phyloP scores from a whole-genome alignment of 2,113 vertebrate species.

The Anthoscopus minutus region DNA sequence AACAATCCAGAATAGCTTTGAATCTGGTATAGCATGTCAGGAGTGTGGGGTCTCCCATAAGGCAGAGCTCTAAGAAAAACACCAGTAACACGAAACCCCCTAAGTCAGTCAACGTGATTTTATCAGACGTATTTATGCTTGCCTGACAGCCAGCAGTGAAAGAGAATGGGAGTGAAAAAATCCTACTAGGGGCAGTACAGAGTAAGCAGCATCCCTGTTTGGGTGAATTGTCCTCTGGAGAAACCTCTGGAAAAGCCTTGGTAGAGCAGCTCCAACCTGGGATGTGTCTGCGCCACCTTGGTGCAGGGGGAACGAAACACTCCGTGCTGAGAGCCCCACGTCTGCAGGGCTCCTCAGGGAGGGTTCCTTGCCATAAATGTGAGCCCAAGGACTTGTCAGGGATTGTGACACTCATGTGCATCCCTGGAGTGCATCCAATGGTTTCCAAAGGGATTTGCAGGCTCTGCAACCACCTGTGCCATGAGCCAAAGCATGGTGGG shows the following conservation, averaged over 20 bases:
- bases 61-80: background rate
- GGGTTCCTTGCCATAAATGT: rapidly evolving
- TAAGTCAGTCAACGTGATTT: background rate
- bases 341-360: background rate
- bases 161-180: background rate
- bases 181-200: background rate
- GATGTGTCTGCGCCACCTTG: background rate
- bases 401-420: background rate
- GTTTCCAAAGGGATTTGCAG: background rate
- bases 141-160: background rate
- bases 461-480: background rate
- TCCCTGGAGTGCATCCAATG: background rate
- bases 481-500: rapidly evolving
- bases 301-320: background rate
- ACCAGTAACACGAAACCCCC: background rate
- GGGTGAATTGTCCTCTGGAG: background rate
- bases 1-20: background rate
- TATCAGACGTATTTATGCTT: background rate
- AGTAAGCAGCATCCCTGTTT: background rate
- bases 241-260: background rate
- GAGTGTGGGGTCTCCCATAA: background rate
- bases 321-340: rapidly evolving
- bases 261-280: background rate
- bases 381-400: background rate
- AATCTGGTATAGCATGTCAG: background rate